Base-by-base conservation (phyloP, 1,140 invertebrate genomes). In the Phortica variegata region DNA sequence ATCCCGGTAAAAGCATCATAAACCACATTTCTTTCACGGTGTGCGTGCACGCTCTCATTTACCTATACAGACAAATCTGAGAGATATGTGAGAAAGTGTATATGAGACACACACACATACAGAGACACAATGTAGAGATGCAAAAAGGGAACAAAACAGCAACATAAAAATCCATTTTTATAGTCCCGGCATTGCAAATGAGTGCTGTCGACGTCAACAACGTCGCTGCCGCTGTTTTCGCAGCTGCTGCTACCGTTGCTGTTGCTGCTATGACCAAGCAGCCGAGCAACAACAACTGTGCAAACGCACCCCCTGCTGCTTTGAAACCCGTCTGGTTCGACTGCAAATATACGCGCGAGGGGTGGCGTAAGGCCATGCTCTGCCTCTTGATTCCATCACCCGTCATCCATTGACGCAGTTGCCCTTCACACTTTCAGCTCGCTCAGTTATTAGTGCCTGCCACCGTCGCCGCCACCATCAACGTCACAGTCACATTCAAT, bases 151-250 rank as follows among this genome's bases (percentile, higher is more conserved):
- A 26, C 44, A 34, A 48, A 55, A 49, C 49, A 49, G 49, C 54
- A 62, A 66, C 48, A 66, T 66, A 66, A 68, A 66, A 66, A 66
- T 66, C 63, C 63, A 62, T 68, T 66, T 66, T 68, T 62, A 66
- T 66, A 50, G 63, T 68, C 63, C 63, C 52, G 58, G 56, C 61
- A 54, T 54, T 13, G 36, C 58, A 43, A 36, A 46, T 46, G 42
- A 34, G 13, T 42, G 54, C 40, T 18, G 10, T 41, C 37, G 18
- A 39, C 38, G 23, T 26, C 10, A 6, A 10, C 23, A 26, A n/a
- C n/a, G 23, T 41, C 32, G 41, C 17, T 16, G 49, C 15, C 26
- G 50, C 32, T 26, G 55, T 17, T 17, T 19, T 47, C n/a, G 52
- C 16, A 16, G 19, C 48, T 52, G 44, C 37, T 37, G 52, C 52